These are phyloP conservation scores for Parapsyche elsis DNA, from an alignment of 1,140 invertebrate species.

Conservation along the genomic window DNA sequence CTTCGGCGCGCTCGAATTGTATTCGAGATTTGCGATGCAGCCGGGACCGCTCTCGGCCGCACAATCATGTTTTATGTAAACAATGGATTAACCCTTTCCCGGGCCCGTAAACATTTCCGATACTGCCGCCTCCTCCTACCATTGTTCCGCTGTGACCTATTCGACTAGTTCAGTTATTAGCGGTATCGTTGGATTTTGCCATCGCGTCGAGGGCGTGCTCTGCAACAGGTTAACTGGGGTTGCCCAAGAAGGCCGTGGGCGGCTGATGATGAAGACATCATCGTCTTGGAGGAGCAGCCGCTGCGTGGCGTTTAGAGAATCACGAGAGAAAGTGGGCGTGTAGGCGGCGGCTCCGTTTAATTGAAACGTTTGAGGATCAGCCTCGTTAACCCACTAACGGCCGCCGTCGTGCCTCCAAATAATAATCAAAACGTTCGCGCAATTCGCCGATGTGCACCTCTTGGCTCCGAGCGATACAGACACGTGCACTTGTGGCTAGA, in stretches of 20 bases:
- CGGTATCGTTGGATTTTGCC: no score
- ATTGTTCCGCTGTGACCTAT: no score
- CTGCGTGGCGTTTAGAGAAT: neutral
- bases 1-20: neutral
- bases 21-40: neutral
- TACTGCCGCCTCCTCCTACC: no score
- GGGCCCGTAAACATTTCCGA: neutral
- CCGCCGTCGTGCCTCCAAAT: neutral
- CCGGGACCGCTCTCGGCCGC: neutral
- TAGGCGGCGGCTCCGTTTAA: slow-evolving; percentile 27
- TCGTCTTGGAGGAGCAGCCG: neutral
- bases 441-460: neutral
- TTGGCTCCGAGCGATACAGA: neutral
- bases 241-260: slow-evolving; percentile 7
- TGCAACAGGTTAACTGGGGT: neutral
- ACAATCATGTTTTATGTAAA: slow-evolving; percentile 4
- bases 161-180: no score
- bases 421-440: neutral
- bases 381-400: slow-evolving; percentile 29
- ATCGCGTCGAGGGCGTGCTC: no score
- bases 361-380: slow-evolving; percentile 31
- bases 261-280: slow-evolving; percentile 36
- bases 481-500: neutral
- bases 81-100: slow-evolving; percentile 2
- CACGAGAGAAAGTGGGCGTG: slow-evolving; percentile 41